These are phyloP conservation scores for Trichomycterus rosablanca DNA, from an alignment of 2,113 vertebrate genomes.

Conservation along the genomic window DNA sequence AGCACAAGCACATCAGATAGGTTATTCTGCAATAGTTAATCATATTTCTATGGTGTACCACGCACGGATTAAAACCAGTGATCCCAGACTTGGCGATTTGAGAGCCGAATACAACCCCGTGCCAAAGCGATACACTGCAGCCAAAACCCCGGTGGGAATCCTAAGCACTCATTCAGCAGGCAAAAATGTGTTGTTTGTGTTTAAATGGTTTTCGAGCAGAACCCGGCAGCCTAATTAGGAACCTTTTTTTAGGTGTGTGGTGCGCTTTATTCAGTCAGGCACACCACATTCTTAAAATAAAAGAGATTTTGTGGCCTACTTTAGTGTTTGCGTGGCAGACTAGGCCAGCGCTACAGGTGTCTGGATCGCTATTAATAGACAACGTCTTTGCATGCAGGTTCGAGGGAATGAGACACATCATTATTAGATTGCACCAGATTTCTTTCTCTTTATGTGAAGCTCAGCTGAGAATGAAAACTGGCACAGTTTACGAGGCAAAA, in stretches of 20 bases:
- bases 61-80: background rate
- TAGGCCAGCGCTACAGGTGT: constrained; percentile 37
- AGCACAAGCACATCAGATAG: too few species aligned
- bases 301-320: constrained; percentile 33
- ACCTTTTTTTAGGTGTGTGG: constrained; percentile 9
- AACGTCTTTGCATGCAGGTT: constrained; percentile 15
- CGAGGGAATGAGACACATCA: constrained; percentile 29
- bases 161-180: background rate
- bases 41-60: background rate
- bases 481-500: too few species aligned
- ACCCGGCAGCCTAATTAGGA: constrained; percentile 20
- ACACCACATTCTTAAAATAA: constrained; percentile 29
- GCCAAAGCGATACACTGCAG: background rate
- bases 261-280: constrained; percentile 10
- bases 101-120: background rate
- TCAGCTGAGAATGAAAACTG: too few species aligned
- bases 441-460: constrained; percentile 5
- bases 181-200: constrained; percentile 9
- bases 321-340: constrained; percentile 27
- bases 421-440: constrained; percentile 31
- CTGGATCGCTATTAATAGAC: constrained; percentile 34
- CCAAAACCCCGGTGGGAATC: too few species aligned
- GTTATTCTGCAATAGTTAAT: background rate
- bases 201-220: constrained; percentile 8
- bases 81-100: background rate